These are phyloP conservation scores for Tipula confusa DNA, from an alignment of 2,888 invertebrate genomes.

Conservation along the genomic window DNA sequence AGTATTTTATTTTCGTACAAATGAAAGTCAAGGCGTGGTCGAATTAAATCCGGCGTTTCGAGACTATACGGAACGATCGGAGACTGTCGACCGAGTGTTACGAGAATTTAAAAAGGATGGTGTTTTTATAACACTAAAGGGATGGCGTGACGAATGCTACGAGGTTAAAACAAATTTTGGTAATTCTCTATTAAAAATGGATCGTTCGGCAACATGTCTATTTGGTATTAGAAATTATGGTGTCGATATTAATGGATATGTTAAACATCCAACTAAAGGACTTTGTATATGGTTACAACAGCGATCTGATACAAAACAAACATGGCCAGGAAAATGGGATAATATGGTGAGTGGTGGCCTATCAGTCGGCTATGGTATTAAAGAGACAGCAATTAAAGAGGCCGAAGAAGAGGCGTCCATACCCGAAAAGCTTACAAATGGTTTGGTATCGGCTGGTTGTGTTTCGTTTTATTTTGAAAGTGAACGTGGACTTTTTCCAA, in stretches of 20 bases:
- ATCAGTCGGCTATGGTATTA: conserved; percentile 80
- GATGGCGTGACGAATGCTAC: conserved; percentile 94
- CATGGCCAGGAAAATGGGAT: conserved; percentile 90
- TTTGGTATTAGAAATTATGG: conserved; percentile 94
- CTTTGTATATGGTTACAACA: conserved; percentile 91
- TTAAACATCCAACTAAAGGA: conserved; percentile 76
- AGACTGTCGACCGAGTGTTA: conserved; percentile 72
- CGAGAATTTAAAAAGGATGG: conserved; percentile 69
- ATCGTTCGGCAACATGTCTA: conserved; percentile 86
- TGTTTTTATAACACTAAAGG: conserved; percentile 74
- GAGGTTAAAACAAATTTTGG: conserved; percentile 72
- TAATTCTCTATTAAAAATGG: conserved; percentile 67
- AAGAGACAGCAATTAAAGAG: conserved; percentile 89
- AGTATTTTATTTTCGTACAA: conserved; percentile 54
- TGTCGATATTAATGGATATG: conserved; percentile 90
- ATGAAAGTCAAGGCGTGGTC: conserved; percentile 63
- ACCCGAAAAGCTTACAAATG: conserved; percentile 67
- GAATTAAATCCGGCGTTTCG: conserved; percentile 83
- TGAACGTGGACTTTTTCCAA: conserved; percentile 88
- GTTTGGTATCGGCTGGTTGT: conserved; percentile 50
- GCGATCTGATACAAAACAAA: conserved; percentile 85
- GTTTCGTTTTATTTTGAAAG: conserved; percentile 78
- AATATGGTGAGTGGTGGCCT: conserved; percentile 94
- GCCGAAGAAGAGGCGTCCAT: conserved; percentile 93
- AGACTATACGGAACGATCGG: conserved; percentile 77